Evolutionary conservation across 2,888 invertebrate species (phyloP), one percentile per base, ranked within the genome.

Genomic region (Platynereis dumerilii): DNA sequence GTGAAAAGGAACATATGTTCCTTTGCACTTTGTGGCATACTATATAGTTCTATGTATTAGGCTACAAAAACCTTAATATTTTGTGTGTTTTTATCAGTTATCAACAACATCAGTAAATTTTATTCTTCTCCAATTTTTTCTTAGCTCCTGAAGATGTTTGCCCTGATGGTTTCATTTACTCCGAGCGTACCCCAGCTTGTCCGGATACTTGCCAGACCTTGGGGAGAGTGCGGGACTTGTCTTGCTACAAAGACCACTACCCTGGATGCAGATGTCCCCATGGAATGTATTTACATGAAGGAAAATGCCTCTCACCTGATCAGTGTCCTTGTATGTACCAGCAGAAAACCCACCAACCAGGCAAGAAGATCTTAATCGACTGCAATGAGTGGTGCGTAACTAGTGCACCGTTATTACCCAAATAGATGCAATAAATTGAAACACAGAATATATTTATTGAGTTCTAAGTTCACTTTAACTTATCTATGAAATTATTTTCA

Each of bases 191-290:
- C 22, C 88, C 91, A 0, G 88, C 92, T 0, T 95, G 95, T 75
- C 92, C 93, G 0, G 85, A 88, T 1, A 93, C 93, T 0, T 95
- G 95, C 78, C 57, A 62, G 45, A 71, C 74, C 64, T 65, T 75
- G 20, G 63, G 69, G 65, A 29, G 52, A 28, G 56, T 71, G 26
- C 54, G 62, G 58, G 64, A 67, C 17, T 42, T 53, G 12, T 55
- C 64, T 12, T 66, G 69, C 29, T 29, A 61, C 17, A 81, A 84
- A 55, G 84, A 86, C 2, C 94, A 94, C 75, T 90, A 91, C 60
- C 93, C 94, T 79, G 95, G 94, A 0, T 95, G 95, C 81, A 92
- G 91, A 85, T 95, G 95, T 80, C 92, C 93, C 0, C 85, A 87
- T 12, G 93, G 92, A 0, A 88, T 89, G 0, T 88, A 93, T 61